Conservation (phyloP, 1,140 invertebrate species). For the Theocolax elegans region DNA sequence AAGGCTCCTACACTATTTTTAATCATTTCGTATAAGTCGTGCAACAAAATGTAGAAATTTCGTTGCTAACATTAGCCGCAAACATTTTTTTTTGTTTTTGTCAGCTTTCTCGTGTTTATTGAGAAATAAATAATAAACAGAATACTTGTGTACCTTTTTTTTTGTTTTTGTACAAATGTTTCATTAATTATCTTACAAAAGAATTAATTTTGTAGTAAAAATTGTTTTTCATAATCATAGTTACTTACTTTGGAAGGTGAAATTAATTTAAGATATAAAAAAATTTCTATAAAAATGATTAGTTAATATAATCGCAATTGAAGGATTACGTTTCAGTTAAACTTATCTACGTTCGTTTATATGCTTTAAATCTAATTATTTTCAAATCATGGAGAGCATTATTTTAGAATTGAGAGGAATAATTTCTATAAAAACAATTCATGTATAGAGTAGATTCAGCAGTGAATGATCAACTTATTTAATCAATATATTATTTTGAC, state of each 20-base stretch:
- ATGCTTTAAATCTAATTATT: neutral
- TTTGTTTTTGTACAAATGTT: conserved; percentile 32
- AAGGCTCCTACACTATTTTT: conserved; percentile 1
- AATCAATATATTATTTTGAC: neutral
- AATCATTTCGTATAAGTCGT: neutral
- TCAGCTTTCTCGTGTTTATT: neutral
- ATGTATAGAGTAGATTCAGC: conserved; percentile 7
- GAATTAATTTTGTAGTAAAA: conserved; percentile 4
- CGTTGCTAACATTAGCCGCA: neutral
- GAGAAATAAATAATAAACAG: conserved; percentile 15
- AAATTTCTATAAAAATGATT: neutral
- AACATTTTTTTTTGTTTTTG: neutral
- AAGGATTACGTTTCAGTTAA: neutral
- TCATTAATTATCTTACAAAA: conserved; percentile 23
- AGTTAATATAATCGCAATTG: neutral
- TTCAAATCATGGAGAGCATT: conserved; percentile 43
- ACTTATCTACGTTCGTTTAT: neutral
- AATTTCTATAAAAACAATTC: conserved; percentile 41
- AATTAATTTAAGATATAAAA: conserved; percentile 13
- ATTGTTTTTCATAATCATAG: conserved; percentile 17
- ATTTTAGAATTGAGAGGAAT: conserved; percentile 41
- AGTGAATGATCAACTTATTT: conserved; percentile 4
- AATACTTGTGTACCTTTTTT: conserved; percentile 8
- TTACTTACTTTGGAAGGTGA: conserved; percentile 14
- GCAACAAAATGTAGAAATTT: conserved; percentile 2